Percentiles rank a stretch among this genome's conserved stretches.
Evolutionary conservation across 2,113 vertebrate genomes (phyloP).

Genomic region (Anhinga rufa): DNA sequence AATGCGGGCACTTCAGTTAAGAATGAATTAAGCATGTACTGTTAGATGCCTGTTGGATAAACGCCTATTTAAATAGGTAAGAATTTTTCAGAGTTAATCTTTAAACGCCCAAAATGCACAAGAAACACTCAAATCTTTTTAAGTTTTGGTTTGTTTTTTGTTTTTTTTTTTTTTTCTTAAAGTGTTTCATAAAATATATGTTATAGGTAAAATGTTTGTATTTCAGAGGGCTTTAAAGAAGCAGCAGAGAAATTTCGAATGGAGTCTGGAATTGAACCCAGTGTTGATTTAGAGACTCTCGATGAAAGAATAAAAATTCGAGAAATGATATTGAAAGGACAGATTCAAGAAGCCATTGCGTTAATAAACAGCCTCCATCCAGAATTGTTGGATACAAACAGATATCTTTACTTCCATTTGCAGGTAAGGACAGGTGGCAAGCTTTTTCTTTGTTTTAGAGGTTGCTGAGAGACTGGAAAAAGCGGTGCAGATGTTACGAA

Average conservation of each 20-base stretch:
- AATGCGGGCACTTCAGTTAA: neutral
- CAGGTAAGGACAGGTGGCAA: constrained; percentile 75
- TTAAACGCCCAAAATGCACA: neutral
- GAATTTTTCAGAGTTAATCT: neutral
- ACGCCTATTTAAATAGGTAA: neutral
- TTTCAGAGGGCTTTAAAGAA: constrained; percentile 96
- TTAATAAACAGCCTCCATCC: constrained; percentile 97
- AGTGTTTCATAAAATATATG: neutral
- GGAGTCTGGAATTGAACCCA: constrained; percentile 98
- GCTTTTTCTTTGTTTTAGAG: neutral
- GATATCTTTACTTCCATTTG: constrained; percentile 97
- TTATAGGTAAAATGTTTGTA: neutral
- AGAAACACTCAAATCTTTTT: neutral
- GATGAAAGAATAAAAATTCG: constrained; percentile 98
- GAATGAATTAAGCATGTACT: neutral
- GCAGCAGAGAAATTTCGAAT: constrained; percentile 97
- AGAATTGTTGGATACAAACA: constrained; percentile 94
- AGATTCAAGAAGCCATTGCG: constrained; percentile 95
- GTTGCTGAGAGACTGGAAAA: neutral
- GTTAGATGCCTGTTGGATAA: neutral
- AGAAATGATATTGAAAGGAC: constrained; percentile 96
- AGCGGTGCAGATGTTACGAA: neutral
- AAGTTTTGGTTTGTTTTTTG: too few relatives aligned
- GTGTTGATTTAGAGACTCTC: constrained; percentile 92
- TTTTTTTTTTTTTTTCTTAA: neutral